These are phyloP conservation scores for Chrysolina americana DNA, from an alignment of 2,888 invertebrate species.

Conservation along the genomic window DNA sequence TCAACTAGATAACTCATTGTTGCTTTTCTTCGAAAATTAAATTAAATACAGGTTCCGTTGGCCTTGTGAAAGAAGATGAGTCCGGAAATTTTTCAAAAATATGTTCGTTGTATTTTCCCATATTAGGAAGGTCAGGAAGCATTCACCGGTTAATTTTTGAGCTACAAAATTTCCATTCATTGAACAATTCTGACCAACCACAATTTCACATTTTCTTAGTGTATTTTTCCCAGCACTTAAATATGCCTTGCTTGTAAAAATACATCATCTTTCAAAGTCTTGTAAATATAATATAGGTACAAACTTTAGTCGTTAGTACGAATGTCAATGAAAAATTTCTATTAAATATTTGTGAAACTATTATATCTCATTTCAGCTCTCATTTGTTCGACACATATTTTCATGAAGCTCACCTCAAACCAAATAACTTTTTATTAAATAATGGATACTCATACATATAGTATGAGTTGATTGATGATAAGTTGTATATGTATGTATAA, in stretches of 20 bases:
- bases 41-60: too few species aligned
- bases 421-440: slow-evolving; percentile 53
- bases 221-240: slow-evolving; percentile 28
- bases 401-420: slow-evolving; percentile 52
- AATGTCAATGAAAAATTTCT: slow-evolving; percentile 57
- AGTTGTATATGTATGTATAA: slow-evolving; percentile 60
- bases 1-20: too few species aligned
- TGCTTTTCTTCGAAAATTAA: too few species aligned
- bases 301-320: slow-evolving; percentile 57
- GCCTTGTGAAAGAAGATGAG: too few species aligned
- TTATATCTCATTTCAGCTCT: slow-evolving; percentile 34
- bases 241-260: slow-evolving; percentile 24
- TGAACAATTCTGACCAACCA: background rate
- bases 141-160: background rate
- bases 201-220: background rate
- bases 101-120: too few species aligned
- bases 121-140: background rate
- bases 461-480: slow-evolving; percentile 48
- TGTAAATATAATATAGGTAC: slow-evolving; percentile 60
- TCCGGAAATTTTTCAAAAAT: too few species aligned
- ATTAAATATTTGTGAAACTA: slow-evolving; percentile 30
- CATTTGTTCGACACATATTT: slow-evolving; percentile 22
- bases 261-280: slow-evolving; percentile 33
- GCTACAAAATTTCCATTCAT: background rate
- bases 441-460: slow-evolving; percentile 36